phyloP scores from a whole-genome alignment of 2,113 vertebrate species.

The Ammodytes dubius region DNA sequence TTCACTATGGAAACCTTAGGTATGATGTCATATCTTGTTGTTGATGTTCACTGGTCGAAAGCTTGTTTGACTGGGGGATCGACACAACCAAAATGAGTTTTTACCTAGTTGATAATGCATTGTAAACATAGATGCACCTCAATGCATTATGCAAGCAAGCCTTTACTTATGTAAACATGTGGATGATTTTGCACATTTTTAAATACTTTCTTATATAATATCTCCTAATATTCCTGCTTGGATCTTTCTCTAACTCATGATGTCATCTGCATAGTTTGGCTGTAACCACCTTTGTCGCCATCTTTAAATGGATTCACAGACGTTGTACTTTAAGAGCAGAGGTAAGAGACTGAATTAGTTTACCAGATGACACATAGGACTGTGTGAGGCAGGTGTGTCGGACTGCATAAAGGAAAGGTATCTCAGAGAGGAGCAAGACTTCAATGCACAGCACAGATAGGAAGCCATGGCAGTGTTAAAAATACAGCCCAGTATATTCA shows the following conservation, averaged over 20 bases:
- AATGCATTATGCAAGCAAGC: not conserved
- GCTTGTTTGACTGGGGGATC: conserved; percentile 16
- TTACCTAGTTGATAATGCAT: conserved; percentile 4
- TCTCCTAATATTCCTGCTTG: not conserved
- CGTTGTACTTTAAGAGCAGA: not conserved
- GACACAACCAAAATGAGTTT: conserved; percentile 15
- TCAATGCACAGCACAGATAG: conserved; percentile 9
- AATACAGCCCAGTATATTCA: conserved; percentile 45
- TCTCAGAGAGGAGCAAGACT: not conserved
- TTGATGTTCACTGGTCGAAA: conserved; percentile 6
- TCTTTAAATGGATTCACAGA: conserved; percentile 4
- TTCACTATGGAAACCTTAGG: conserved; percentile 48
- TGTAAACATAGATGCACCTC: conserved; percentile 37
- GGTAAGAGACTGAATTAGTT: not conserved
- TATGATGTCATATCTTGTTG: conserved; percentile 57
- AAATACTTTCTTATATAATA: not conserved
- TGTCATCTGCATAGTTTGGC: not conserved
- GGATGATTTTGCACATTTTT: not conserved
- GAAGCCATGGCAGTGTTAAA: conserved; percentile 4
- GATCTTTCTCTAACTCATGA: not conserved
- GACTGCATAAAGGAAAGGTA: conserved; percentile 15
- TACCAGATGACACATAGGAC: not conserved
- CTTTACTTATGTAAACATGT: not conserved
- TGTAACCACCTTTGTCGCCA: not conserved
- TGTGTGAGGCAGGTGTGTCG: not conserved